phyloP scores from a whole-genome alignment of 1,140 invertebrate species.

The Ctenoplectra terminalis region DNA sequence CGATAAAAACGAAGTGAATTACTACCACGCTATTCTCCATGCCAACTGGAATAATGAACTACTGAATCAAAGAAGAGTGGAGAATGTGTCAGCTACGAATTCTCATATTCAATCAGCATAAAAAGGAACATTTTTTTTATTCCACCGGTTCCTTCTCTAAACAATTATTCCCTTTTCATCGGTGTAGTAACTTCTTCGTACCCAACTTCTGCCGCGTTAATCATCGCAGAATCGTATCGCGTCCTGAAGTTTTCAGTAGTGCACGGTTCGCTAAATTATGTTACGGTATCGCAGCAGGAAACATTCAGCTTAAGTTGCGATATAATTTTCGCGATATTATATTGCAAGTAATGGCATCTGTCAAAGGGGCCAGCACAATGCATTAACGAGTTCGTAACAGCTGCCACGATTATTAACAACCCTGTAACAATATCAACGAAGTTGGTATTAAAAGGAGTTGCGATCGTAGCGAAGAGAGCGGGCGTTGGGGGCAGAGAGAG shows the following conservation, averaged over 20 bases:
- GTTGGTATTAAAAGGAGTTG: slow-evolving; percentile 17
- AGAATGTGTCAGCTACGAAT: not conserved
- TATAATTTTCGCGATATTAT: slow-evolving; percentile 10
- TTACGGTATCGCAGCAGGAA: not conserved
- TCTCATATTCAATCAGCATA: not conserved
- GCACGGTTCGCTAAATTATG: not conserved
- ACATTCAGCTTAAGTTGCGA: not conserved
- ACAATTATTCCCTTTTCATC: not conserved
- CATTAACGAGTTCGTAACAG: slow-evolving; percentile 23
- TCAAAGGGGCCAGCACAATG: not conserved
- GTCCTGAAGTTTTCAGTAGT: not conserved
- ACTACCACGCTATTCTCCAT: not conserved
- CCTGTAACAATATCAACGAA: slow-evolving; percentile 5
- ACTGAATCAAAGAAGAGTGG: slow-evolving; percentile 5
- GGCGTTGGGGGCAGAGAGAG: no score
- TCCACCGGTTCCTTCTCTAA: not conserved
- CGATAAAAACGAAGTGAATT: slow-evolving; percentile 4
- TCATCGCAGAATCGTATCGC: no score
- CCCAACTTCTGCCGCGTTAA: no score
- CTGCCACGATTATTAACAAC: slow-evolving; percentile 24
- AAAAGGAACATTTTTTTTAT: not conserved
- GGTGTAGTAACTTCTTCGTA: no score
- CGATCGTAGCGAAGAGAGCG: not conserved
- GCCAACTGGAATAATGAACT: slow-evolving; percentile 2
- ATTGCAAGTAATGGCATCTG: not conserved